These are phyloP conservation scores for Lochmaea capreae DNA, from an alignment of 2,888 invertebrate species.

Conservation along the genomic window DNA sequence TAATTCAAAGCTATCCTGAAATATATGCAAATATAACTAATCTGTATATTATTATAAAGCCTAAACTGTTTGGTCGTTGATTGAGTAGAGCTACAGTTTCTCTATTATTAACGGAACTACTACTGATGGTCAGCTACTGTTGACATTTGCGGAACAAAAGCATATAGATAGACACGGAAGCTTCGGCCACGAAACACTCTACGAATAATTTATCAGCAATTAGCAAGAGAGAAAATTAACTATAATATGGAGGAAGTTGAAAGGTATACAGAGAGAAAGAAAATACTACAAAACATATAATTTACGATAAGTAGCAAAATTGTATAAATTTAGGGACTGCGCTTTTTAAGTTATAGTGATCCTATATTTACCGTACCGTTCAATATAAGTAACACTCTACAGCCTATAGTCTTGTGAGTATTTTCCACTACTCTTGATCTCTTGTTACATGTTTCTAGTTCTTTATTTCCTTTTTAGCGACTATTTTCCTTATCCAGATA, in stretches of 20 bases:
- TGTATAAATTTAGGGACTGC: too few species aligned
- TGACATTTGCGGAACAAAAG: constrained; percentile 28
- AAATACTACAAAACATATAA: not conserved
- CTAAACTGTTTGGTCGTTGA: constrained; percentile 9
- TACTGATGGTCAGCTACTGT: constrained; percentile 16
- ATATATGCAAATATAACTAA: not conserved
- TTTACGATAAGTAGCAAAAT: not conserved
- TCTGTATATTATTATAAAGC: constrained; percentile 10
- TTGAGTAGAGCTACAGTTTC: constrained; percentile 5
- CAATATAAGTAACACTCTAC: too few species aligned
- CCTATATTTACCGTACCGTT: too few species aligned
- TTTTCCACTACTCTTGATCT: too few species aligned
- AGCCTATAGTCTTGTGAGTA: too few species aligned
- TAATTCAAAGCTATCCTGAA: not conserved
- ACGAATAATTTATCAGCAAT: constrained; percentile 34
- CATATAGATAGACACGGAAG: constrained; percentile 28
- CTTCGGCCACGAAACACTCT: constrained; percentile 22
- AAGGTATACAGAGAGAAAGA: not conserved
- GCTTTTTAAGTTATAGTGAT: too few species aligned
- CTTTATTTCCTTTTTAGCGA: too few species aligned
- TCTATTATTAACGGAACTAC: constrained; percentile 20
- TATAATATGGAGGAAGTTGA: not conserved
- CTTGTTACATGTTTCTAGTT: too few species aligned
- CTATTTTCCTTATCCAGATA: too few species aligned
- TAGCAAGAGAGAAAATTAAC: constrained; percentile 22